These are phyloP conservation scores for Zaprionus camerounensis DNA, from an alignment of 1,140 invertebrate genomes.

Conservation along the genomic window DNA sequence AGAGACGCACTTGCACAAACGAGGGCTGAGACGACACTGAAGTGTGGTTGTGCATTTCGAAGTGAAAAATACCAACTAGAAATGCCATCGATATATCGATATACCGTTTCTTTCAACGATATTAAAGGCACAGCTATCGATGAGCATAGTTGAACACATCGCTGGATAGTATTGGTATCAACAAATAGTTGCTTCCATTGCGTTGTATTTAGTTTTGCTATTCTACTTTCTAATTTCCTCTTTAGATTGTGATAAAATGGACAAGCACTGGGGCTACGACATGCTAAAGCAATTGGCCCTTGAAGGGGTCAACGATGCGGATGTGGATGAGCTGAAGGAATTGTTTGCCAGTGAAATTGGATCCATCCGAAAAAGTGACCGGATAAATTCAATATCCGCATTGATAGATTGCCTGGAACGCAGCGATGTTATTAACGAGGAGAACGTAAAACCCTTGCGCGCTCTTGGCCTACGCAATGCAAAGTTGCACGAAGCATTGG, in stretches of 20 bases:
- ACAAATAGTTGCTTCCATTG: background rate
- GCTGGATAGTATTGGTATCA: background rate
- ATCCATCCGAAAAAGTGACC: constrained; percentile 39
- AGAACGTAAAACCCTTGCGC: constrained; percentile 57
- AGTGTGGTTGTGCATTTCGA: constrained; percentile 20
- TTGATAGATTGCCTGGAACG: constrained; percentile 70
- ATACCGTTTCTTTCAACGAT: background rate
- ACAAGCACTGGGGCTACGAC: constrained; percentile 58
- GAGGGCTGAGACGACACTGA: constrained; percentile 48
- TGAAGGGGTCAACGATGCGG: constrained; percentile 8
- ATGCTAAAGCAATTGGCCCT: constrained; percentile 56
- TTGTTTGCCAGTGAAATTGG: constrained; percentile 56
- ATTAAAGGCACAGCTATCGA: background rate
- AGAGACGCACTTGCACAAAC: constrained; percentile 44
- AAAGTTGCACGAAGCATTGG: constrained; percentile 35
- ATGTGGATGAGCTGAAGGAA: constrained; percentile 58
- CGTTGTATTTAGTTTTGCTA: background rate
- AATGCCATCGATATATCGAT: background rate
- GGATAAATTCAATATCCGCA: constrained; percentile 52
- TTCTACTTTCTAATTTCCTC: background rate
- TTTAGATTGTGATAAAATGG: constrained; percentile 4
- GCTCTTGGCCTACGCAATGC: constrained; percentile 5
- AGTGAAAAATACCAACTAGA: constrained; percentile 8
- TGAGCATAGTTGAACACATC: background rate
- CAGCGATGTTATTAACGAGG: constrained; percentile 47